Base-by-base conservation (phyloP, 2,113 vertebrate species). In the Rana temporaria region DNA sequence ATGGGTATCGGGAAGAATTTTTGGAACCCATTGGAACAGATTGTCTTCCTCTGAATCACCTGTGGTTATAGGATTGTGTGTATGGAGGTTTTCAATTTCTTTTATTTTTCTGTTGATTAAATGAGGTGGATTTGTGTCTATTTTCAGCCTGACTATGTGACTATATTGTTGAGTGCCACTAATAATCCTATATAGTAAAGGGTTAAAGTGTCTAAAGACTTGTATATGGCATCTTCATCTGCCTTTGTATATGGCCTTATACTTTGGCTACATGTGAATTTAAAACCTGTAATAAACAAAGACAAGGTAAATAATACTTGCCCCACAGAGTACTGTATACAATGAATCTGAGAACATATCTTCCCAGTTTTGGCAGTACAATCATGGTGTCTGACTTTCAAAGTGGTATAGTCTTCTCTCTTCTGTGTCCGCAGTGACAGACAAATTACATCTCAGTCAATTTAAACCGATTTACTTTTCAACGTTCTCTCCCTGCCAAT, bases 401-500 rank as follows among this genome's bases (percentile, higher is more conserved):
- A 6, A 2, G 38, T 55, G 16, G 26, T 65, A 38, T 52, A n/a
- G 34, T 30, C 42, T 66, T 34, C 62, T 20, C 62, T 72, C 42
- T 17, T 17, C 53, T 66, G 71, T 63, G 12, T 64, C 63, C 42
- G 52, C 80, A 67, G 19, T 82, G 80, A 82, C 80, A 82, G 80
- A 82, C 62, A 75, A 82, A 82, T 82, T 82, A 62, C 80, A 20
- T 42, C 52, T 82, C 80, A 75, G 70, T 82, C 80, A 75, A 55
- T 75, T 66, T 64, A 32, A 74, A 75, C 16, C 71, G 62, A 75
- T 82, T 82, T 82, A 82, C 70, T 75, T 82, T 82, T 82, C 80
- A 82, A 38, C 80, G 18, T 67, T 62, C 62, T n/a, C 71, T 67
- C 70, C 55, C 62, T 42, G 62, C 62, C 80, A 75, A 75, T 82